Conservation (phyloP, 2,797 vertebrate genomes). For the Chelon auratus region DNA sequence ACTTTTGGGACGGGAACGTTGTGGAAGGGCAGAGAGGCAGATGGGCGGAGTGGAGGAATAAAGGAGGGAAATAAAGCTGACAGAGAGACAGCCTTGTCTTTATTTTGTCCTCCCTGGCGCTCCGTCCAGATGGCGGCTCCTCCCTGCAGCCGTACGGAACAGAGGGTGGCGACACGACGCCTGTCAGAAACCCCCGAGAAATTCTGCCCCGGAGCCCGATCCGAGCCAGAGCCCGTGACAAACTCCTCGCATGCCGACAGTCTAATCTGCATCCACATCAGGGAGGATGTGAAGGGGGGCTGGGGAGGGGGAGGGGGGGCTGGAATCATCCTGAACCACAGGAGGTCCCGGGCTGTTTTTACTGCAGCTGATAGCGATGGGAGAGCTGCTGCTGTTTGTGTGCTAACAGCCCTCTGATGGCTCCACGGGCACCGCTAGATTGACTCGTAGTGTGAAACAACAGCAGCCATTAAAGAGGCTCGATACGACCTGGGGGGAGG, state of each 20-base stretch:
- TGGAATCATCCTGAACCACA: conserved; percentile 18
- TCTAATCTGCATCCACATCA: conserved; percentile 47
- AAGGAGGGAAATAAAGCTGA: not conserved
- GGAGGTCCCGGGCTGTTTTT: conserved; percentile 45
- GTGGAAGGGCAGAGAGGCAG: not conserved
- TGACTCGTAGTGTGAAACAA: conserved; percentile 48
- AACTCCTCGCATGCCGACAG: conserved; percentile 12
- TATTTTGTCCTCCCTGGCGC: conserved; percentile 25
- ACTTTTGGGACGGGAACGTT: not conserved
- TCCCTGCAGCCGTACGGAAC: conserved; percentile 36
- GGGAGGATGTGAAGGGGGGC: not conserved
- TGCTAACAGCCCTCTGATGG: conserved; percentile 53
- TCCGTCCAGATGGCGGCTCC: conserved; percentile 56
- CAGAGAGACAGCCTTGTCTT: conserved; percentile 30
- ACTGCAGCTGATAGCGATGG: conserved; percentile 40
- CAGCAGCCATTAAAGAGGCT: conserved; percentile 60
- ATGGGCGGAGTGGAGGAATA: conserved; percentile 3
- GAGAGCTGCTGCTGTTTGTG: conserved; percentile 51
- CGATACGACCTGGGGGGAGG: conserved; percentile 22
- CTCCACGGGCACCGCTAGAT: conserved; percentile 41
- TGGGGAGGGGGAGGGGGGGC: not conserved
- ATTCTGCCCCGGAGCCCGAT: conserved; percentile 29
- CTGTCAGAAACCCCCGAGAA: conserved; percentile 28
- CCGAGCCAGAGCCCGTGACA: conserved; percentile 17
- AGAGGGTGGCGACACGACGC: conserved; percentile 25